A percentile compares a stretch with the other conserved stretches of the same genome.
Evolutionary conservation across 2,888 invertebrate genomes (phyloP).

Genomic region (Dorcus hopei): DNA sequence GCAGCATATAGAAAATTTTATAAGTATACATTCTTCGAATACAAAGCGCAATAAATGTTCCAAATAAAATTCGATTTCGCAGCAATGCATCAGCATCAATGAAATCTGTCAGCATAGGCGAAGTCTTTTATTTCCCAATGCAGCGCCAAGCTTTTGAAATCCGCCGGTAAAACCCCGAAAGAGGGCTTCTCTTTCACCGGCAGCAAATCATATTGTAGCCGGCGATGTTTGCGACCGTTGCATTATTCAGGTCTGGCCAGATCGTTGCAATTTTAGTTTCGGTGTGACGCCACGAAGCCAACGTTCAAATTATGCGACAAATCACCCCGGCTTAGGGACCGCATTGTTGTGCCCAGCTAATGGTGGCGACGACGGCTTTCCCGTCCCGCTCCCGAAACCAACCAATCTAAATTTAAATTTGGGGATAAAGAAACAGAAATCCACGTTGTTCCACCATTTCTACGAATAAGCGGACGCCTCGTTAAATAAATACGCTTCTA

Average conservation of each 20-base stretch:
- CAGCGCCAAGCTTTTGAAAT: neutral
- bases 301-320: no score
- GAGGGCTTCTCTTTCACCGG: neutral
- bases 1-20: no score
- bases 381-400: neutral
- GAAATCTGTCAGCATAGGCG: no score
- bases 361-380: neutral
- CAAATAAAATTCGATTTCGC: no score
- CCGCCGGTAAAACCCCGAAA: neutral
- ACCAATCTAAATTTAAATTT: slow-evolving; percentile 2
- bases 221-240: neutral
- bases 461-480: no score
- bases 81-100: no score
- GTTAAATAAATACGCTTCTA: no score
- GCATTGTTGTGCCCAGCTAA: neutral
- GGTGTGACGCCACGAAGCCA: neutral
- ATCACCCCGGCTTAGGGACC: no score
- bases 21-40: no score
- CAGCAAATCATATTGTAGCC: neutral
- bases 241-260: neutral
- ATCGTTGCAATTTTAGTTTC: neutral
- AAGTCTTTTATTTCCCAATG: neutral
- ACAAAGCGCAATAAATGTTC: no score
- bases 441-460: no score
- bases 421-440: neutral